Evolutionary conservation across 2,888 invertebrate genomes (phyloP).

Genomic region (Teinopalpus imperialis): DNA sequence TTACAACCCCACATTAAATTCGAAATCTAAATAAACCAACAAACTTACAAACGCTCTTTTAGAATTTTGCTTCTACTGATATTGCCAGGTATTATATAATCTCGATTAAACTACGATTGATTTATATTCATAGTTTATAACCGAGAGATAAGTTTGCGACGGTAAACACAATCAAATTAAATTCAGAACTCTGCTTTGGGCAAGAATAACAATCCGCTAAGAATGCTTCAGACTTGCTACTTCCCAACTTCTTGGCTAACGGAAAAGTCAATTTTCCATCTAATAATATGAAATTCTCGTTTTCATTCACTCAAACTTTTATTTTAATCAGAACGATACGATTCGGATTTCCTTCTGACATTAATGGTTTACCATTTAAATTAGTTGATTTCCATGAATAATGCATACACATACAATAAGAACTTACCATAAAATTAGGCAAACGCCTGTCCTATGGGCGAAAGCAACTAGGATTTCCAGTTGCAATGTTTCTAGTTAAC

Average conservation of each 20-base stretch:
- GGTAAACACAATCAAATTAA: slow-evolving; percentile 23
- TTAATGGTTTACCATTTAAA: background rate
- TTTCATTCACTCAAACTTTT: background rate
- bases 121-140: slow-evolving; percentile 19
- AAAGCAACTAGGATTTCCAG: too few species aligned
- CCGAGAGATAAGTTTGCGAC: slow-evolving; percentile 9
- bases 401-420: too few species aligned
- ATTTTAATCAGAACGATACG: background rate
- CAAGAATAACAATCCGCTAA: slow-evolving; percentile 24
- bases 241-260: slow-evolving; percentile 11
- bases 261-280: slow-evolving; percentile 13
- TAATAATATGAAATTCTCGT: slow-evolving; percentile 18
- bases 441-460: too few species aligned
- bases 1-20: too few species aligned
- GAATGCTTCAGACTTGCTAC: slow-evolving; percentile 17
- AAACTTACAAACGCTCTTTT: too few species aligned
- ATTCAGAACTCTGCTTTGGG: slow-evolving; percentile 19
- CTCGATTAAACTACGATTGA: slow-evolving; percentile 14
- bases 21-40: too few species aligned
- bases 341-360: background rate
- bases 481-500: too few species aligned
- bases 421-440: too few species aligned
- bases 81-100: too few species aligned
- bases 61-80: too few species aligned
- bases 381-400: too few species aligned